phyloP scores from a whole-genome alignment of 2,797 vertebrate genomes.

The Enteromius mattozi region DNA sequence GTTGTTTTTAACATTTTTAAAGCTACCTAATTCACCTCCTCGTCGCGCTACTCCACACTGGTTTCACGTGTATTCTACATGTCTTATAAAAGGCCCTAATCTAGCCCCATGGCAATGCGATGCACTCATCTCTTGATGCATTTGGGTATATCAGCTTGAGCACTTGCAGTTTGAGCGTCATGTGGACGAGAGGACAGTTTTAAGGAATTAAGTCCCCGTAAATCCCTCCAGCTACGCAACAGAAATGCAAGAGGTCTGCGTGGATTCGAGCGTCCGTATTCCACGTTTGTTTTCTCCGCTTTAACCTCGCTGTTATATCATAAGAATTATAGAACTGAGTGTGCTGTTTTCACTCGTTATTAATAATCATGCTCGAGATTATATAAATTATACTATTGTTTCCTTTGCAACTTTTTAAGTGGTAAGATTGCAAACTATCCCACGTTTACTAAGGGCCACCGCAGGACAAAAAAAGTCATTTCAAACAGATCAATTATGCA shows the following conservation, averaged over 20 bases:
- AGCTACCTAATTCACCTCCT: conserved; percentile 26
- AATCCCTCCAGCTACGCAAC: conserved; percentile 73
- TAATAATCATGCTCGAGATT: conserved; percentile 47
- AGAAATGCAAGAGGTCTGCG: conserved; percentile 71
- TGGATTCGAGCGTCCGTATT: conserved; percentile 58
- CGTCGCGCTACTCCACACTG: conserved; percentile 46
- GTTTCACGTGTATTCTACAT: conserved; percentile 45
- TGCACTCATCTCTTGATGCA: conserved; percentile 55
- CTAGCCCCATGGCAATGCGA: conserved; percentile 61
- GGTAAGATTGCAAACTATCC: not conserved
- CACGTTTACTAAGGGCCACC: conserved; percentile 10
- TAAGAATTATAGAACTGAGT: conserved; percentile 33
- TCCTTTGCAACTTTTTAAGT: conserved; percentile 40
- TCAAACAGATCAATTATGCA: not conserved
- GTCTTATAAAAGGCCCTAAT: conserved; percentile 54
- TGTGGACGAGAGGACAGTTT: conserved; percentile 75
- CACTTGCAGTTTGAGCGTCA: conserved; percentile 69
- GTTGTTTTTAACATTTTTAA: conserved; percentile 35
- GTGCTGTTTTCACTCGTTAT: conserved; percentile 36
- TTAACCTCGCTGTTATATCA: conserved; percentile 17
- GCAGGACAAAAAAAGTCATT: not conserved
- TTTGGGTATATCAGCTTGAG: conserved; percentile 57
- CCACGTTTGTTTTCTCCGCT: conserved; percentile 51
- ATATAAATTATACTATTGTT: conserved; percentile 25
- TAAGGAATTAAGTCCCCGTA: conserved; percentile 76